phyloP scores from a whole-genome alignment of 2,113 vertebrate genomes.

The Nerophis ophidion region DNA sequence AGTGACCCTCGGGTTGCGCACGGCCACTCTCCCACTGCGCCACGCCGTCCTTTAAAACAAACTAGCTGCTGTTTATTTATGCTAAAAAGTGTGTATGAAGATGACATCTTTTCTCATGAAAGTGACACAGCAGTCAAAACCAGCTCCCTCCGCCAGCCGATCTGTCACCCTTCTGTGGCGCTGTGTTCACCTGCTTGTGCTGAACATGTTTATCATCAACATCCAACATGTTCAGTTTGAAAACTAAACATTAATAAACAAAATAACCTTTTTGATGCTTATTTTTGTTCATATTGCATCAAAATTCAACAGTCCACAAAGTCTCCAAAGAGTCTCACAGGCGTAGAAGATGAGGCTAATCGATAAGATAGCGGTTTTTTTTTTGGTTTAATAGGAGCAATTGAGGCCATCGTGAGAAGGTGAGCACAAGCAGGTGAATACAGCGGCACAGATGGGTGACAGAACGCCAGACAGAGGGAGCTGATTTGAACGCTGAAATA shows the following conservation, averaged over 20 bases:
- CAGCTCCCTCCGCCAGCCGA: constrained; percentile 34
- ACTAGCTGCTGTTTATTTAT: not conserved
- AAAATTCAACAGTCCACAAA: too few relatives aligned
- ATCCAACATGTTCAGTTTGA: too few relatives aligned
- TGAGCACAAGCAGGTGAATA: constrained; percentile 14
- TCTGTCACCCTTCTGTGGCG: constrained; percentile 35
- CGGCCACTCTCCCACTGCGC: too few relatives aligned
- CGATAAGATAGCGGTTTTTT: not conserved
- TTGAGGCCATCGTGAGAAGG: not conserved
- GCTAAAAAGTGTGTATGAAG: not conserved
- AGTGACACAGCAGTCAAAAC: constrained; percentile 53
- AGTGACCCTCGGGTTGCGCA: too few relatives aligned
- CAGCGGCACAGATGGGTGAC: constrained; percentile 37
- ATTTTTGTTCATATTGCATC: too few relatives aligned
- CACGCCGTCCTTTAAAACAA: not conserved
- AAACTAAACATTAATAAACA: too few relatives aligned
- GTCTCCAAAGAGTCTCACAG: not conserved
- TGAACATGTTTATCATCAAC: too few relatives aligned
- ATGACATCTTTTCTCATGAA: constrained; percentile 24
- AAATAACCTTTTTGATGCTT: too few relatives aligned
- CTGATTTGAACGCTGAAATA: constrained; percentile 51
- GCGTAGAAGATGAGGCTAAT: not conserved
- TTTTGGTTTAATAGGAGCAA: constrained; percentile 15
- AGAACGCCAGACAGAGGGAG: constrained; percentile 31
- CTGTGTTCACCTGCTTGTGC: constrained; percentile 10